Percentiles rank a stretch among this genome's conserved stretches.
Conservation (phyloP, 2,888 invertebrate species). For the Sinelater perroti region DNA sequence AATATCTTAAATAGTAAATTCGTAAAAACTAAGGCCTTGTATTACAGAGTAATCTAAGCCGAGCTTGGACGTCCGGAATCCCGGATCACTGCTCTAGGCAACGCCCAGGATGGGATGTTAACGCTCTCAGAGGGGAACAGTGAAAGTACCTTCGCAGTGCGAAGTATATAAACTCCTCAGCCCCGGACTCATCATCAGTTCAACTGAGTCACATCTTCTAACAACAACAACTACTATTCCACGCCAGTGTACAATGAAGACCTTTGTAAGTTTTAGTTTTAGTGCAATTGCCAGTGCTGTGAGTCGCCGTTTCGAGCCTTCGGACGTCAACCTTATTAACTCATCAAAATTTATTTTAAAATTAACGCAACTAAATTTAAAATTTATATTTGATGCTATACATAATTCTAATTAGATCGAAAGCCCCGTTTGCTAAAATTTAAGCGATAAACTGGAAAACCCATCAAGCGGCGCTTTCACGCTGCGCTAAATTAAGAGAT, state of each 20-base stretch:
- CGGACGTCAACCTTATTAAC: too few species aligned
- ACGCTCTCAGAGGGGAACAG: conserved; percentile 45
- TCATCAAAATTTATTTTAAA: too few species aligned
- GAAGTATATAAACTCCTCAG: conserved; percentile 49
- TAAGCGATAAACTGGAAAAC: too few species aligned
- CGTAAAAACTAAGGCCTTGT: too few species aligned
- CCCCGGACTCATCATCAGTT: conserved; percentile 51
- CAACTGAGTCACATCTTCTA: conserved; percentile 42
- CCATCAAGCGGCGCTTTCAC: conserved; percentile 21
- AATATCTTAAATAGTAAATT: too few species aligned
- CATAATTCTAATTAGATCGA: too few species aligned
- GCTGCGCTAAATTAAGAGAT: too few species aligned
- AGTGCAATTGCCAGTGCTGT: not conserved
- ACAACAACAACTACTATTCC: conserved; percentile 44
- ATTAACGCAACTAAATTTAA: too few species aligned
- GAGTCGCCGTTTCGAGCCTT: not conserved
- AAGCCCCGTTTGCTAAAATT: too few species aligned
- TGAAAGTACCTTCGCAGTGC: conserved; percentile 51
- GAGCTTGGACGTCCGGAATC: conserved; percentile 10
- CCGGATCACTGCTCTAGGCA: conserved; percentile 24
- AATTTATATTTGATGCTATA: too few species aligned
- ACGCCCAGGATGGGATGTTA: conserved; percentile 32
- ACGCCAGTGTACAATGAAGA: conserved; percentile 56
- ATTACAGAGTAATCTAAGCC: conserved; percentile 7
- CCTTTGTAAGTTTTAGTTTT: conserved; percentile 53